Evolutionary conservation across 1,140 invertebrate species (phyloP), one percentile per base, ranked within the genome.

Genomic region (Aphaenogaster rudis): DNA sequence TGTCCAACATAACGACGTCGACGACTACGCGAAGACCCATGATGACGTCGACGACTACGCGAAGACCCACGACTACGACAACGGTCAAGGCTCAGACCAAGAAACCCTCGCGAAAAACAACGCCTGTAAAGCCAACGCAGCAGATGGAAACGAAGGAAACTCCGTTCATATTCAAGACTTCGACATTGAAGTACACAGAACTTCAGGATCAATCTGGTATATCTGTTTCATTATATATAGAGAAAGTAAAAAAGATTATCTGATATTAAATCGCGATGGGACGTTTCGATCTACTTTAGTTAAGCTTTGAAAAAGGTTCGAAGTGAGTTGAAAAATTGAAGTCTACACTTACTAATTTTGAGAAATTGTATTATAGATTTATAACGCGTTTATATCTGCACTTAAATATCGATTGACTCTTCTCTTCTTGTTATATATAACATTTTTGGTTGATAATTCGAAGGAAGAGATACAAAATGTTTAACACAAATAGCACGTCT

Each of bases 111-210:
- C 64, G 50, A 8, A 74, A 15, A 2, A 71, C 79, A 2, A 48
- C 64, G 13, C 17, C 63, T 52, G 11, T 28, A 9, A 67, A 86
- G 17, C 59, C 86, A 2, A 64, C 77, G 45, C 52, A 39, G 48
- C 82, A 13, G 3, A 17, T 2, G 42, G 91, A 48, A 81, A 92
- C 45, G 84, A 85, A 76, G 33, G 90, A 92, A 74, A 93, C 91
- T 28, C 88, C 92, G 4, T 92, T 88, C 45, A 33, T 39, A 54
- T 3, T 15, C 6, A 17, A 28, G 11, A 80, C 17, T 21, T 17
- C 36, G 21, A 84, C 90, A 13, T 57, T 39, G 8, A 61, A 64
- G 76, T 21, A 74, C 42, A 9, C n/a, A 11, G n/a, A 59, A 11
- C n/a, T 48, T 63, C 36, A 69, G 2, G 57, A 45, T 63, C 86